Evolutionary conservation across 2,888 invertebrate species (phyloP).

Genomic region (Euzetes globulus): DNA sequence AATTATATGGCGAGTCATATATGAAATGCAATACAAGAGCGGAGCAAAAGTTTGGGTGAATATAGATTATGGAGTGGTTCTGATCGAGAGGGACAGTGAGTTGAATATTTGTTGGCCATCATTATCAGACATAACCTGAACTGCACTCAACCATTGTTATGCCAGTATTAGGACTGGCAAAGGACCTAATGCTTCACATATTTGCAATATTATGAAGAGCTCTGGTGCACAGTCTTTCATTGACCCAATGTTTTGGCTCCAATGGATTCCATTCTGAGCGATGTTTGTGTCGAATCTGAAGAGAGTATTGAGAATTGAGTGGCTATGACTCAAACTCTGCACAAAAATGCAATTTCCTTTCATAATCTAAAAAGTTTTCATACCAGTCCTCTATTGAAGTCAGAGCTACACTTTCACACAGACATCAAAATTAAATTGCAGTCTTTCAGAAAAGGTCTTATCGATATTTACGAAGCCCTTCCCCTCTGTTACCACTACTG

Average conservation of each 20-base stretch:
- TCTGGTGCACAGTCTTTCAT: neutral
- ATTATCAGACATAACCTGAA: neutral
- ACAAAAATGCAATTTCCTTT: constrained; percentile 8
- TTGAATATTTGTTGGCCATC: neutral
- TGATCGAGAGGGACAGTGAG: neutral
- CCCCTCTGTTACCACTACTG: no score
- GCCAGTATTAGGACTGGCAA: no score
- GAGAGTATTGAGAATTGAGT: neutral
- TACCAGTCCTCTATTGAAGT: neutral
- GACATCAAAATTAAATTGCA: no score
- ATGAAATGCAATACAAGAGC: neutral
- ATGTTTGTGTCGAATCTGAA: neutral
- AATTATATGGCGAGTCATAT: neutral
- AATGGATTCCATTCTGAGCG: neutral
- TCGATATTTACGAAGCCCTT: no score
- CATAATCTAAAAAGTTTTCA: constrained; percentile 4
- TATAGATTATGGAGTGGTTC: neutral
- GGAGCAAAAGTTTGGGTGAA: neutral
- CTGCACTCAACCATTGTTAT: neutral
- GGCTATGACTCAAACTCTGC: neutral
- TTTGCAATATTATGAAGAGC: no score
- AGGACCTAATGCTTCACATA: no score
- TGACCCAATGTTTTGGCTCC: neutral
- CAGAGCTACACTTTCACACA: neutral
- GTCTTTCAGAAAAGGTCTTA: no score